Base-by-base conservation (phyloP, 2,113 vertebrate species). In the Hymenochirus boettgeri region DNA sequence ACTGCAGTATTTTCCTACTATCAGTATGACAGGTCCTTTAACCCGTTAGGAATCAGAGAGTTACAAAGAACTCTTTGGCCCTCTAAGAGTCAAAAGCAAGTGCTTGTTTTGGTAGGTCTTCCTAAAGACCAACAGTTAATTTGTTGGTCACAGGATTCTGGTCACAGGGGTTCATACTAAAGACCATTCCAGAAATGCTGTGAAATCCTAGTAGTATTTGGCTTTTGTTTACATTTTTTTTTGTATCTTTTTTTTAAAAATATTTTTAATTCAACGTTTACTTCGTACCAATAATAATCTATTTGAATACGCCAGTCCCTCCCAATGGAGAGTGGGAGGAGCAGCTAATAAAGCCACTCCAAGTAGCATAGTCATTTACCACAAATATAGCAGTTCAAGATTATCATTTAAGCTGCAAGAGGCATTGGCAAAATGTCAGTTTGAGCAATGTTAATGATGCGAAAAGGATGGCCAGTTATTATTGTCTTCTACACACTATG, bases 361-460 rank as follows among this genome's bases (percentile, higher is more conserved):
- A 66, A 58, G 23, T 52, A 27, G 35, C 23, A 65, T 11, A 33
- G 39, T 42, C 45, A 24, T 17, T 48, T 53, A 31, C 47, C 33
- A 45, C 37, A 22, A n/a, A 57, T 42, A 29, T 5, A 33, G 22
- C n/a, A n/a, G 47, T 25, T 35, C 21, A 47, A 47, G 54, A 22
- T 56, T 31, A 29, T 26, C 11, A 24, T 46, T 11, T 50, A 69
- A 69, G 47, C 47, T 69, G 56, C 47, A 42, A 19, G 19, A 19
- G 15, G 24, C 31, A n/a, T 60, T 69, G 65, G 65, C 56, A 60
- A n/a, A 45, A 48, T 22, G 46, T 22, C 18, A 48, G 21, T 48
- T 21, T 9, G 18, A 48, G 46, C 46, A 23, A 48, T 48, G 7
- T 48, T 12, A 22, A 19, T 15, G 6, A 48, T 48, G 22, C 46